Base-by-base conservation (phyloP, 2,888 invertebrate species). In the Andrena chrysosceles region DNA sequence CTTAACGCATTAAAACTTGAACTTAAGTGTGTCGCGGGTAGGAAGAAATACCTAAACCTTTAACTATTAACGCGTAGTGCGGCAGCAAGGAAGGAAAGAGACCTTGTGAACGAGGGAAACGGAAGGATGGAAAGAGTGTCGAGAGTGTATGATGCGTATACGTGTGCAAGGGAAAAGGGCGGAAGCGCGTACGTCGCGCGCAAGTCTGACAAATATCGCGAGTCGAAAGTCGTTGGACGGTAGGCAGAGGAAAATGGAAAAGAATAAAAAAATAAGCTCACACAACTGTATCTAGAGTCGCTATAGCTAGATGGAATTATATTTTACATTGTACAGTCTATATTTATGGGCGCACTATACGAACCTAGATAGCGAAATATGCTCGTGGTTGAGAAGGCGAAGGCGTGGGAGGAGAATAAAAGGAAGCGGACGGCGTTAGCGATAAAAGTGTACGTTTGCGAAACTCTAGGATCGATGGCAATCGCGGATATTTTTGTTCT, bases 271-370 rank as follows among this genome's bases (percentile, higher is more conserved):
- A 86, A 82, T 77, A 87, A 83, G 87, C 87, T 87, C 81, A 88
- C 85, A 89, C 90, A 89, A 87, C 83, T 89, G 89, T 90, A 91
- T 87, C 85, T 91, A 90, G 90, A 90, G 84, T 90, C 86, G 90
- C 92, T 91, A 81, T 89, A 92, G 93, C 86, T 93, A 93, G 93
- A 93, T 91, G 92, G 92, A 92, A 93, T 91, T 93, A 93, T 93
- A 93, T 93, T 93, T 93, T 93, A 93, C 93, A 93, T 93, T 93
- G 93, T 93, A 93, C 93, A 93, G 93, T 90, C 72, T 62, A 77
- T 86, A 85, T 83, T 83, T 90, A 91, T 80, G 85, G 86, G 88
- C 88, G 90, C 90, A 91, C 90, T 89, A 87, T 86, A 87, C 79
- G 64, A 79, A 48, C 70, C 63, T 89, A 90, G 89, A 88, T 91